phyloP scores from a whole-genome alignment of 2,113 vertebrate genomes.

The Chloropsis cyanopogon region DNA sequence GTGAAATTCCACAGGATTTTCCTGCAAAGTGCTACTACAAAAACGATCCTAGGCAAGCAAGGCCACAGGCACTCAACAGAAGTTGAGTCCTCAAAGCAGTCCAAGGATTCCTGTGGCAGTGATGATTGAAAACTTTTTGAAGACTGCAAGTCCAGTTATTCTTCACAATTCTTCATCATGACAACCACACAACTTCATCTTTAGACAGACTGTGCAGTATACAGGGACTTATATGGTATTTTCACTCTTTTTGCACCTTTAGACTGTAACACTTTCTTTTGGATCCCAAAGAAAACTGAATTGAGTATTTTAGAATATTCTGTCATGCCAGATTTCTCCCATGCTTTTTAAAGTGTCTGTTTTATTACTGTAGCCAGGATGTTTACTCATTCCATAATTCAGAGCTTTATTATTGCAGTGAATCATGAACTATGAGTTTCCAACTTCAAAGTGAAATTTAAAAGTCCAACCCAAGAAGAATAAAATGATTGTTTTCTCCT shows the following conservation, averaged over 20 bases:
- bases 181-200: background rate
- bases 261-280: background rate
- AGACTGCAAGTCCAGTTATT: background rate
- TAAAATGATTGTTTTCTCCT: background rate
- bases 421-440: background rate
- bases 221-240: background rate
- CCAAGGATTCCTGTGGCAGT: background rate
- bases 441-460: conserved; percentile 1
- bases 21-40: background rate
- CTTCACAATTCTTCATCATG: background rate
- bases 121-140: background rate
- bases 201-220: background rate
- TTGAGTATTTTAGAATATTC: background rate
- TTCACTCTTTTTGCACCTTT: background rate
- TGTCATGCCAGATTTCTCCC: background rate
- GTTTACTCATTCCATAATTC: background rate
- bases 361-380: background rate
- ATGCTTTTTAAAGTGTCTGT: background rate
- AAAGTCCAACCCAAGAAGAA: background rate
- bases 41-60: background rate
- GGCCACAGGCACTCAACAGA: rapidly evolving
- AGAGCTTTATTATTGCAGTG: conserved; percentile 16
- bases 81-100: background rate
- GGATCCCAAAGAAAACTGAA: background rate
- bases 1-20: background rate